Base-by-base conservation (phyloP, 2,888 invertebrate genomes). In the Tinea trinotella region DNA sequence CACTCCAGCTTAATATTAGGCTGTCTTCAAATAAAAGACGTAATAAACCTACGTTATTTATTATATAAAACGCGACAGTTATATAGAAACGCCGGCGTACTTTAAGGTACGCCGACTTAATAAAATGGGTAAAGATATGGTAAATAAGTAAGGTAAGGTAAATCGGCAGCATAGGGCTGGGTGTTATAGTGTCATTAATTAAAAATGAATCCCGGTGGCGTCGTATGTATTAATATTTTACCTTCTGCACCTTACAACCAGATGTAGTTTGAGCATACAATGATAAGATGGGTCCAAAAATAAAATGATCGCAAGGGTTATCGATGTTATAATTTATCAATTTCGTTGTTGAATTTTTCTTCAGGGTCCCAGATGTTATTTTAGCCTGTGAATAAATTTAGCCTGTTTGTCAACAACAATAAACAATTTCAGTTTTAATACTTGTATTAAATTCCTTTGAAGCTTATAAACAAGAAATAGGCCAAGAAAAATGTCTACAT, bases 271-370 rank as follows among this genome's bases (percentile, higher is more conserved):
- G 19, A 9, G 22, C 18, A 20, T 50, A 12, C 4, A 22, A 9
- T 7, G 19, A 4, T 6, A 83, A 59, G 58, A 80, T 57, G 10
- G 80, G 76, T 0, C 82, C 81, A 58, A 81, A 57, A 44, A 81
- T 78, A 58, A 82, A 84, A 63, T 83, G 82, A 61, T 81, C 74
- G 58, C 82, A 83, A 0, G 82, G 83, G 40, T 71, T 73, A 54
- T 71, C 72, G 52, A 77, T 40, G 18, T 68, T 61, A 59, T 82
- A 76, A 60, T 76, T 78, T 67, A 68, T 77, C 44, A 82, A 60
- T 59, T 69, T 76, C 58, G 72, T 77, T 54, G 67, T 69, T 30
- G 60, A 58, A 53, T 72, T 74, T 48, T 59, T 67, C 57, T 70
- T 67, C 22, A 64, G 59, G 6, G 68, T 62, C 53, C 70, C 70